These are phyloP conservation scores for Aphidius colemani DNA, from an alignment of 2,888 invertebrate genomes.

Conservation along the genomic window DNA sequence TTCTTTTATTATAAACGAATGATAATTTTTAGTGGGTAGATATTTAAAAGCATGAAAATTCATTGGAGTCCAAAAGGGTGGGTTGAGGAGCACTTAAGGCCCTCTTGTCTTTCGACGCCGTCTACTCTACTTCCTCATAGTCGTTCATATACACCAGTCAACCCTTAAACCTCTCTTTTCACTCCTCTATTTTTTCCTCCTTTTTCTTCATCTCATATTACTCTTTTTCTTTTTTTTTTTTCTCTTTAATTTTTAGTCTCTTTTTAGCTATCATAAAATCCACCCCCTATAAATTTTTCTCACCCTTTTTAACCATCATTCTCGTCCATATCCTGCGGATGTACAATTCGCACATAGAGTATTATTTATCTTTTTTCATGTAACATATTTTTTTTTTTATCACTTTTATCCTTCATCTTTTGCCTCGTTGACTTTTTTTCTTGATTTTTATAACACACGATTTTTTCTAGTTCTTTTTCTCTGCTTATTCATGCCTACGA, in stretches of 20 bases:
- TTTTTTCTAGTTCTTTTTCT: too few relatives aligned
- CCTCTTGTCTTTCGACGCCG: slow-evolving; percentile 21
- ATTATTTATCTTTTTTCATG: background rate
- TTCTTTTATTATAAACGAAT: too few relatives aligned
- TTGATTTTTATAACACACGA: too few relatives aligned
- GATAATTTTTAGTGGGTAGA: too few relatives aligned
- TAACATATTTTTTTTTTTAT: background rate
- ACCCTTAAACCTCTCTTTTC: slow-evolving; percentile 7
- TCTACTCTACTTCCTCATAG: slow-evolving; percentile 8
- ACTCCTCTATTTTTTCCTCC: too few relatives aligned
- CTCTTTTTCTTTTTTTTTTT: background rate
- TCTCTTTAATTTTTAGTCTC: background rate
- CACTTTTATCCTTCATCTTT: too few relatives aligned
- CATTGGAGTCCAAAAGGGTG: background rate
- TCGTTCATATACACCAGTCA: slow-evolving; percentile 4
- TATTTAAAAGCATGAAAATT: background rate
- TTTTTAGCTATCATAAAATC: slow-evolving; percentile 3
- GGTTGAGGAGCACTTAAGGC: slow-evolving; percentile 5
- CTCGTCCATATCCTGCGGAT: background rate
- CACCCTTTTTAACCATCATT: background rate
- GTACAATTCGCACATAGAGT: too few relatives aligned
- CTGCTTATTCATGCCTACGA: too few relatives aligned
- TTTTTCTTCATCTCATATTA: background rate
- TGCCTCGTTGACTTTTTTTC: too few relatives aligned
- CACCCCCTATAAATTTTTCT: background rate